Percentiles rank a stretch among this genome's conserved stretches.
Evolutionary conservation across 2,888 invertebrate species (phyloP).

Genomic region (Polymixis lichenea): DNA sequence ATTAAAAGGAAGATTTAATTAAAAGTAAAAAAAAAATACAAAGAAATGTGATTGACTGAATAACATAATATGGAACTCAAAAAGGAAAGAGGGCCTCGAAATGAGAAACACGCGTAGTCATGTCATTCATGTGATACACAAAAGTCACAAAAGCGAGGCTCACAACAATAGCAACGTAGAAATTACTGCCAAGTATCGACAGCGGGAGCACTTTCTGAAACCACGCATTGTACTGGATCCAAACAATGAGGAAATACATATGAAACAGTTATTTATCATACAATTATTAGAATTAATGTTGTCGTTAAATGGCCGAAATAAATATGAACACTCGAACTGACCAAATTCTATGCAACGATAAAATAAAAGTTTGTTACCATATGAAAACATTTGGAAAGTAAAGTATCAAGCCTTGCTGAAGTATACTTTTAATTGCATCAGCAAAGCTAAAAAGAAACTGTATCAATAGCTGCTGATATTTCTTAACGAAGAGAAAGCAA

Average conservation of each 20-base stretch:
- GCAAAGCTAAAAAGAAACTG: slow-evolving; percentile 8
- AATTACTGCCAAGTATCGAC: slow-evolving; percentile 79
- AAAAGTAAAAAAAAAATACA: not conserved
- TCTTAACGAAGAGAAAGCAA: slow-evolving; percentile 70
- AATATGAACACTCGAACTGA: slow-evolving; percentile 4
- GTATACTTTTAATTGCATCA: not conserved
- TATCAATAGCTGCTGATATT: slow-evolving; percentile 64
- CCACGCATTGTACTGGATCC: slow-evolving; percentile 72
- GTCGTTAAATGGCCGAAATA: slow-evolving; percentile 26
- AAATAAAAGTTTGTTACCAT: slow-evolving; percentile 16
- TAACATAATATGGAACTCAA: slow-evolving; percentile 21
- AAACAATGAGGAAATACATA: slow-evolving; percentile 74
- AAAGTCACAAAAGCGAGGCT: slow-evolving; percentile 75
- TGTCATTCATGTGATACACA: slow-evolving; percentile 76
- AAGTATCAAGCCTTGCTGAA: not conserved
- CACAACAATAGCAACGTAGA: slow-evolving; percentile 78
- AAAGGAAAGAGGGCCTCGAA: slow-evolving; percentile 60
- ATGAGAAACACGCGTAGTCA: slow-evolving; percentile 72
- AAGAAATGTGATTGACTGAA: slow-evolving; percentile 14
- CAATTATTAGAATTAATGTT: slow-evolving; percentile 37
- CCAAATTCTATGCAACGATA: not conserved
- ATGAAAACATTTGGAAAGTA: slow-evolving; percentile 11
- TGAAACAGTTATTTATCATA: slow-evolving; percentile 56
- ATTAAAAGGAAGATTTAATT: not conserved
- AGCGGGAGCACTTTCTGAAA: slow-evolving; percentile 76